Evolutionary conservation across 2,797 vertebrate species (phyloP).

Genomic region (Sebastes alutus): DNA sequence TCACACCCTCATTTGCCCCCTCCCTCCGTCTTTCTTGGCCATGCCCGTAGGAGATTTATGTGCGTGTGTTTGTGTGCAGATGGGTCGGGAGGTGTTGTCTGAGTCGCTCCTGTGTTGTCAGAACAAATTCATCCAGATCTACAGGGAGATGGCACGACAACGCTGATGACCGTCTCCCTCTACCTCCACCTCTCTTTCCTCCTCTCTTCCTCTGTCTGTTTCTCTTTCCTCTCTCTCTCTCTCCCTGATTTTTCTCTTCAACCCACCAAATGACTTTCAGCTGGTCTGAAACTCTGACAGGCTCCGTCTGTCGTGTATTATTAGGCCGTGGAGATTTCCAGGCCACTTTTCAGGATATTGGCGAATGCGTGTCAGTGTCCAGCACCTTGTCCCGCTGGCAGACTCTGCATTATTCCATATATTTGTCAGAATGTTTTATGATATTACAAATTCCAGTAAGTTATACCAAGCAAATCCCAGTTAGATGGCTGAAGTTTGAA

Average conservation of each 20-base stretch:
- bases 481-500: constrained; percentile 8
- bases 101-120: constrained; percentile 43
- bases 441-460: constrained; percentile 18
- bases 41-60: constrained; percentile 12
- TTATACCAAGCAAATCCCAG: neutral
- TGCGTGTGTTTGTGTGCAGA: constrained; percentile 39
- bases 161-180: constrained; percentile 38
- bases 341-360: constrained; percentile 29
- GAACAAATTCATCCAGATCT: constrained; percentile 55
- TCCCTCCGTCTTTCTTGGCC: neutral
- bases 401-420: constrained; percentile 16
- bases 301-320: constrained; percentile 51
- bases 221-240: neutral
- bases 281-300: constrained; percentile 41
- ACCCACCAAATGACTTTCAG: constrained; percentile 56
- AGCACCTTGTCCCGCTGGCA: constrained; percentile 32
- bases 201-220: neutral
- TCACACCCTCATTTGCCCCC: constrained; percentile 27
- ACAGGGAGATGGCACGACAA: constrained; percentile 24
- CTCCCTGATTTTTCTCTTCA: constrained; percentile 11
- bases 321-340: constrained; percentile 41
- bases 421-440: constrained; percentile 30
- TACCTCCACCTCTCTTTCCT: constrained; percentile 11
- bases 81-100: constrained; percentile 32
- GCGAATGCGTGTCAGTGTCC: constrained; percentile 26